Evolutionary conservation across 2,797 vertebrate genomes (phyloP).

Genomic region (Malurus splendens): DNA sequence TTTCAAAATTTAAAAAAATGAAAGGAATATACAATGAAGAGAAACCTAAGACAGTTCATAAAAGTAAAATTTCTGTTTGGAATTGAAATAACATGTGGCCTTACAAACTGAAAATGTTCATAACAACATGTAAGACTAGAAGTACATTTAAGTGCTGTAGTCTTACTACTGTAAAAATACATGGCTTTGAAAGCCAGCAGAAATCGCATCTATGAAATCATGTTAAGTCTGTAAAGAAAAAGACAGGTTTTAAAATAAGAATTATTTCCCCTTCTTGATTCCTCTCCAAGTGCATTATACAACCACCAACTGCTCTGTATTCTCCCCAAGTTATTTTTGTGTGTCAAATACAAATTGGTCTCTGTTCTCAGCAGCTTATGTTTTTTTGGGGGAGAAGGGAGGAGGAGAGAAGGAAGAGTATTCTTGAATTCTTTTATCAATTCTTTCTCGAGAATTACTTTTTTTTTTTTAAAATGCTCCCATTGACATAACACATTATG

Average conservation of each 20-base stretch:
- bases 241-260: neutral
- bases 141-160: neutral
- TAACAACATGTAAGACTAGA: neutral
- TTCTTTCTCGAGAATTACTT: neutral
- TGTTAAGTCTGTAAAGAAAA: neutral
- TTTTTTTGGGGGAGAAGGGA: neutral
- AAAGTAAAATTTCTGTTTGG: neutral
- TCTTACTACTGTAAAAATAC: neutral
- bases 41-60: neutral
- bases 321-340: neutral
- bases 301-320: neutral
- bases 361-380: neutral
- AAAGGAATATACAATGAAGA: neutral
- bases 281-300: neutral
- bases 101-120: neutral
- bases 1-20: neutral
- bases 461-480: neutral
- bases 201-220: neutral
- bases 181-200: neutral
- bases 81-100: neutral
- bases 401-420: neutral
- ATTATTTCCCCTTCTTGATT: neutral
- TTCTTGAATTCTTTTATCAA: neutral
- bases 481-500: conserved; percentile 49
- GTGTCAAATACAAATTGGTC: neutral